These are phyloP conservation scores for Gortyna flavago DNA, from an alignment of 2,888 invertebrate species.

Conservation along the genomic window DNA sequence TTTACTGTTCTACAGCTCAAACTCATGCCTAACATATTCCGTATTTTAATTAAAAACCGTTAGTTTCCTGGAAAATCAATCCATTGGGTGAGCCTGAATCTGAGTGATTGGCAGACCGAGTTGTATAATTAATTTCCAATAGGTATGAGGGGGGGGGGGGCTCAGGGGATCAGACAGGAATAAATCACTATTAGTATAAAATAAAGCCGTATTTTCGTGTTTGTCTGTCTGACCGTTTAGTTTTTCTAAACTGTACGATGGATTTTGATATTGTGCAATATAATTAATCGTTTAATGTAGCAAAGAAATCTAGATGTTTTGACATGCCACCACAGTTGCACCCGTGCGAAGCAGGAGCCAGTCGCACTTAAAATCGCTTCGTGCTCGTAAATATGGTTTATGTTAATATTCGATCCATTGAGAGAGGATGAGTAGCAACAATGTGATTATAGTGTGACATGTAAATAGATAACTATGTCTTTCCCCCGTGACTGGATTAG, in stretches of 20 bases:
- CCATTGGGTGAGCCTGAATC: neutral
- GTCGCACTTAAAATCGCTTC: neutral
- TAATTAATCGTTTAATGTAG: neutral
- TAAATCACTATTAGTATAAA: no score
- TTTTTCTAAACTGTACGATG: neutral
- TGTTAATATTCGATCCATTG: constrained; percentile 4
- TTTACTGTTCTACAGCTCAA: neutral
- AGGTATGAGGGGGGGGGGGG: no score
- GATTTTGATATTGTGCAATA: neutral
- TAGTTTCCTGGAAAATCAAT: neutral
- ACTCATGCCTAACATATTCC: neutral
- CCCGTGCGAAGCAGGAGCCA: neutral
- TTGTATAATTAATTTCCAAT: neutral
- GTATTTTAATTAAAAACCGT: neutral
- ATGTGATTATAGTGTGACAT: neutral
- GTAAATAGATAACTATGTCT: neutral
- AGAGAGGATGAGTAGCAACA: constrained; percentile 4
- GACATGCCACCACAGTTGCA: neutral
- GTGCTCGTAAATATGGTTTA: neutral
- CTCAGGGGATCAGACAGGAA: no score
- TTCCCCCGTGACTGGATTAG: constrained; percentile 35
- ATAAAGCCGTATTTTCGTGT: neutral
- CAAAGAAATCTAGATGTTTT: neutral
- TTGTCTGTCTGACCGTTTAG: neutral
- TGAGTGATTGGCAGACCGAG: neutral